Conservation (phyloP, 1,140 invertebrate genomes). For the Glomeris maerens region DNA sequence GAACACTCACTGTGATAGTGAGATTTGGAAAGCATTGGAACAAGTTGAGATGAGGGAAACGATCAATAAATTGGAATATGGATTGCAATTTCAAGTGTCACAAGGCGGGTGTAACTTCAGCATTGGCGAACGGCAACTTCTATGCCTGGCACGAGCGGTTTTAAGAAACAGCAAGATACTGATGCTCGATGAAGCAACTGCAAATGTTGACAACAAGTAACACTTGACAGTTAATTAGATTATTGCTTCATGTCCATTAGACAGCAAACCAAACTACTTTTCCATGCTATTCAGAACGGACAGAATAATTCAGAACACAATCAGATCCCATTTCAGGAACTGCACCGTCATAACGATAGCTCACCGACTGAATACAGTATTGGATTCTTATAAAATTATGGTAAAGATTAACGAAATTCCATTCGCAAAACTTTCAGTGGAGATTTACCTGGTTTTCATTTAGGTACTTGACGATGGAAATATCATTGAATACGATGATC, state of each 20-base stretch:
- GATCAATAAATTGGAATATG: not conserved
- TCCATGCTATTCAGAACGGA: too few species aligned
- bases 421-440: too few species aligned
- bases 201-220: conserved; percentile 57
- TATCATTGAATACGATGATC: too few species aligned
- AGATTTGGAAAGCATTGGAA: conserved; percentile 3
- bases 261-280: too few species aligned
- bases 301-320: conserved; percentile 19
- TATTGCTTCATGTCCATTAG: too few species aligned
- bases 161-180: conserved; percentile 61
- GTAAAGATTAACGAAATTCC: too few species aligned
- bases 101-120: conserved; percentile 43
- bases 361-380: conserved; percentile 39
- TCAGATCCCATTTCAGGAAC: conserved; percentile 29
- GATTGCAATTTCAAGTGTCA: conserved; percentile 23
- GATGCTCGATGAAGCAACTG: conserved; percentile 75
- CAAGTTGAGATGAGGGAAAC: not conserved
- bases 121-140: conserved; percentile 45
- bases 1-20: not conserved
- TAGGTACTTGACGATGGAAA: too few species aligned
- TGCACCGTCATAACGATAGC: conserved; percentile 43
- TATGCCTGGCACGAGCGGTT: conserved; percentile 69
- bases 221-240: too few species aligned
- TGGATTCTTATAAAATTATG: conserved; percentile 30
- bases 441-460: too few species aligned